Evolutionary conservation across 2,113 vertebrate species (phyloP).

Genomic region (Deroptyus accipitrinus): DNA sequence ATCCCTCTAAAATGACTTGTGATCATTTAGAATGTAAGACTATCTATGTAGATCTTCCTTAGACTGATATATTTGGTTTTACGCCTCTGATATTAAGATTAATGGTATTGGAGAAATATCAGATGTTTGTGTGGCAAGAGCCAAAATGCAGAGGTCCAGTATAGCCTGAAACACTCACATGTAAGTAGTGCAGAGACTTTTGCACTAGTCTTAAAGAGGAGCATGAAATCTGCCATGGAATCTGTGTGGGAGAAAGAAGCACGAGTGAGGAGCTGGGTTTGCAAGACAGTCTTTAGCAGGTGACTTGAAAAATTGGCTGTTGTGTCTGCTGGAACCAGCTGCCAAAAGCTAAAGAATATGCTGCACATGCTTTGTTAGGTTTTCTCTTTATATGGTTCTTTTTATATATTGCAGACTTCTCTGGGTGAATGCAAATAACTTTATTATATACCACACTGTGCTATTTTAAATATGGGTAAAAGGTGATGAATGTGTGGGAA

Average conservation of each 20-base stretch:
- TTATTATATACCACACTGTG: not conserved
- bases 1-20: not conserved
- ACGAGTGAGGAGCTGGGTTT: not conserved
- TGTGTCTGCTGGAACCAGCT: not conserved
- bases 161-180: not conserved
- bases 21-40: not conserved
- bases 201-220: not conserved
- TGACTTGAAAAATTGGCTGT: not conserved
- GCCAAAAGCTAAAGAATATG: not conserved
- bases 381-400: not conserved
- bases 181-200: not conserved
- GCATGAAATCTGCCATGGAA: not conserved
- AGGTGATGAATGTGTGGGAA: not conserved
- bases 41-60: not conserved
- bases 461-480: conserved; percentile 6
- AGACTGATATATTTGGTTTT: not conserved
- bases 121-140: not conserved
- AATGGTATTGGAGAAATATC: not conserved
- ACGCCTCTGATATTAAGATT: not conserved
- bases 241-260: not conserved
- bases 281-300: not conserved
- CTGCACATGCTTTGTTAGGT: not conserved
- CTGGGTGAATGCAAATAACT: not conserved
- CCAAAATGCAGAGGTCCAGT: not conserved
- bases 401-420: not conserved